Conservation (phyloP, 2,113 vertebrate species). For the Nyctereutes procyonoides region DNA sequence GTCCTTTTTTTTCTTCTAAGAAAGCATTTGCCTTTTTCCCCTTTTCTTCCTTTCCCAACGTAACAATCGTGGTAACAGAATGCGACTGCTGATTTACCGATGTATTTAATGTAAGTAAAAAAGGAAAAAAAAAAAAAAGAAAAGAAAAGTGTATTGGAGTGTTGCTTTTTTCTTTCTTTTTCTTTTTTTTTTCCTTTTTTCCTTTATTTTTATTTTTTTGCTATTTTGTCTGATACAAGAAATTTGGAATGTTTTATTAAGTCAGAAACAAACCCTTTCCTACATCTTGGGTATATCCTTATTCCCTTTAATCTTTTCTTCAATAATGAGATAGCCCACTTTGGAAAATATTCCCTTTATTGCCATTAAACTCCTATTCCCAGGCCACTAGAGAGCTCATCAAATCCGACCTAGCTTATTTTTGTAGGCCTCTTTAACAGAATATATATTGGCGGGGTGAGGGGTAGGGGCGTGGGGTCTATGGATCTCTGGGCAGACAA, state of each 20-base stretch:
- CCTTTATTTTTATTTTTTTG: slow-evolving; percentile 58
- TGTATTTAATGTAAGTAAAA: slow-evolving; percentile 91
- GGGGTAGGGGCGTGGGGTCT: background rate
- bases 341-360: slow-evolving; percentile 49
- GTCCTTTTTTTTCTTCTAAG: slow-evolving; percentile 68
- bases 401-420: background rate
- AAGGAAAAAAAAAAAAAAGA: slow-evolving; percentile 60
- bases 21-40: slow-evolving; percentile 76
- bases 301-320: slow-evolving; percentile 45
- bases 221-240: slow-evolving; percentile 41
- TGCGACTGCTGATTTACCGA: slow-evolving; percentile 84
- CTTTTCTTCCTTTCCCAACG: slow-evolving; percentile 78
- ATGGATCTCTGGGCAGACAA: background rate
- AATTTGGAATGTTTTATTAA: background rate
- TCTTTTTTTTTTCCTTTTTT: background rate
- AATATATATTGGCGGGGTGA: background rate
- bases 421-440: background rate
- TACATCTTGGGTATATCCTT: slow-evolving; percentile 7
- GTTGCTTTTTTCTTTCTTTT: slow-evolving; percentile 60
- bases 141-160: slow-evolving; percentile 79
- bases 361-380: background rate
- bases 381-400: background rate
- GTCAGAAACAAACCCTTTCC: background rate
- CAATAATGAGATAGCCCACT: background rate
- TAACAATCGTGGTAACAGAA: slow-evolving; percentile 87